Conservation (phyloP, 2,888 invertebrate genomes). For the Calliscelio sp. region DNA sequence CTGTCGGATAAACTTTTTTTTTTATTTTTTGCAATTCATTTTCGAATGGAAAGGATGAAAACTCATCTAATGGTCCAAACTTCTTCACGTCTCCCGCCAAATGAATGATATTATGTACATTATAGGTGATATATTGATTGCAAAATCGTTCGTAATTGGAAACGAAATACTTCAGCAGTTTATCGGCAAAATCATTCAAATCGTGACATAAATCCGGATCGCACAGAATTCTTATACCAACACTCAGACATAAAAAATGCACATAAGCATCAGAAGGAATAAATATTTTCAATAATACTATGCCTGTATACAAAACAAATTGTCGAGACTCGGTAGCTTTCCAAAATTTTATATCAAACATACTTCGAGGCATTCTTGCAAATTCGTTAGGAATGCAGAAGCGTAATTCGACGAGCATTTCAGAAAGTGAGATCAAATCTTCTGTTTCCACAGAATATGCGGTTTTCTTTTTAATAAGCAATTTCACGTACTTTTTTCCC, state of each 20-base stretch:
- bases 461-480: neutral
- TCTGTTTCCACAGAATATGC: neutral
- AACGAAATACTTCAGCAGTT: conserved; percentile 11
- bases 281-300: conserved; percentile 1
- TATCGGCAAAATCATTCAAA: neutral
- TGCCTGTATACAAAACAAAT: conserved; percentile 19
- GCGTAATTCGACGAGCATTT: conserved; percentile 8
- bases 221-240: neutral
- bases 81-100: neutral
- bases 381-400: neutral
- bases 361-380: too few relatives aligned
- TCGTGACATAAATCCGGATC: neutral
- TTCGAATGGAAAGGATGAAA: neutral
- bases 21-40: conserved; percentile 10
- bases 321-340: conserved; percentile 8
- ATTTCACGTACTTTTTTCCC: neutral
- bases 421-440: neutral
- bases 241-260: conserved; percentile 11
- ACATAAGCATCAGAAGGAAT: neutral
- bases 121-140: neutral
- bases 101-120: conserved; percentile 3
- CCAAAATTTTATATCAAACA: conserved; percentile 17
- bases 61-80: neutral
- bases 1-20: too few relatives aligned
- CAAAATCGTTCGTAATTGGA: neutral